A percentile compares a stretch with the other conserved stretches of the same genome.
Evolutionary conservation across 2,888 invertebrate genomes (phyloP).

Genomic region (Ryuthela nishihirai): DNA sequence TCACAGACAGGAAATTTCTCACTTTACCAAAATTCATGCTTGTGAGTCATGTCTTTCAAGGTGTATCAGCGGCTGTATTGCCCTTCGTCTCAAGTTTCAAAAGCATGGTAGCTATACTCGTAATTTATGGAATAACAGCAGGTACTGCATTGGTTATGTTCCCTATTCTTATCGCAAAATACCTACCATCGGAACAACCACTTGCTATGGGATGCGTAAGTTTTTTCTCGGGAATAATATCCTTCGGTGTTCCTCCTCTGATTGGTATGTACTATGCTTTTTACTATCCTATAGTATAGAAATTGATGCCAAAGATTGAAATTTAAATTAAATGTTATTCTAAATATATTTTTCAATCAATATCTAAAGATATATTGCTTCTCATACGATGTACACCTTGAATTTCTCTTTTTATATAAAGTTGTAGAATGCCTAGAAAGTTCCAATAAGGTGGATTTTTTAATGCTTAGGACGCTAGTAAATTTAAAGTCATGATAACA

Average conservation of each 20-base stretch:
- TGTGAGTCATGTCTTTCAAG: slow-evolving; percentile 8
- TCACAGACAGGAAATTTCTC: slow-evolving; percentile 13
- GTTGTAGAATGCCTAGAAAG: no score
- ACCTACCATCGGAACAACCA: slow-evolving; percentile 13
- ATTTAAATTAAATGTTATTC: no score
- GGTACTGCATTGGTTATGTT: slow-evolving; percentile 15
- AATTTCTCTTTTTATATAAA: no score
- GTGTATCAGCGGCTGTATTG: neutral
- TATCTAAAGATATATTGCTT: no score
- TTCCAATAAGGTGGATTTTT: no score
- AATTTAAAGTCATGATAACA: no score
- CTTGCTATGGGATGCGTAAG: slow-evolving; percentile 12
- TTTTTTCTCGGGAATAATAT: slow-evolving; percentile 4
- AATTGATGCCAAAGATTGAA: no score
- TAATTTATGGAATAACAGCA: slow-evolving; percentile 7
- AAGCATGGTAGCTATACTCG: neutral
- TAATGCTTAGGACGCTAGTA: no score
- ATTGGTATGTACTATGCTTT: slow-evolving; percentile 24
- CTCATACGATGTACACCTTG: no score
- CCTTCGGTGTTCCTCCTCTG: slow-evolving; percentile 3
- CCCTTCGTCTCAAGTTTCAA: slow-evolving; percentile 4
- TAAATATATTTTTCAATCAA: no score
- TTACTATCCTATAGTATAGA: no score
- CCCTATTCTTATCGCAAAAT: slow-evolving; percentile 12
- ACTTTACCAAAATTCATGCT: slow-evolving; percentile 10